Conservation (phyloP, 2,888 invertebrate species). For the Melinaea menophilus region DNA sequence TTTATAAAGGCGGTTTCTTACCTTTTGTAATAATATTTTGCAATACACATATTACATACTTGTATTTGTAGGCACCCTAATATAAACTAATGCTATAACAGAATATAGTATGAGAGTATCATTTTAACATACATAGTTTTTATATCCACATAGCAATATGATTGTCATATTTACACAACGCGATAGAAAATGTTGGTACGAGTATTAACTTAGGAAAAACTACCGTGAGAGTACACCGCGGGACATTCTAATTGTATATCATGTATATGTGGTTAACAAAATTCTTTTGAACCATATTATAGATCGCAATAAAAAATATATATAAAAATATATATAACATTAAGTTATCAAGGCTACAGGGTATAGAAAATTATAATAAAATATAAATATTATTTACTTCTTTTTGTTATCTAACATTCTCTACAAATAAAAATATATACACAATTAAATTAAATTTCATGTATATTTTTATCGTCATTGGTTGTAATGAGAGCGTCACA, state of each 20-base stretch:
- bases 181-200: neutral
- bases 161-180: slow-evolving; percentile 1
- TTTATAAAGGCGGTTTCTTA: too few species aligned
- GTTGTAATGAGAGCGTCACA: neutral
- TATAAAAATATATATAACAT: neutral
- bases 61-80: too few species aligned
- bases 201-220: slow-evolving; percentile 4
- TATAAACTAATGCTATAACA: too few species aligned
- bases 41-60: too few species aligned
- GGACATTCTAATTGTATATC: neutral
- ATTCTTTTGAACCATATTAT: neutral
- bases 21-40: too few species aligned
- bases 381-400: too few species aligned
- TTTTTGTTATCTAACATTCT: neutral
- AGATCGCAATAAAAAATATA: neutral
- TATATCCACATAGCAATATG: neutral
- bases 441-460: neutral
- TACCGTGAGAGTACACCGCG: neutral
- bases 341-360: too few species aligned
- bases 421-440: neutral
- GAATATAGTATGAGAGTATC: too few species aligned
- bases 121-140: too few species aligned
- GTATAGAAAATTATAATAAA: too few species aligned
- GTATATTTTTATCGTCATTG: neutral
- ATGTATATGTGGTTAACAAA: too few species aligned